Evolutionary conservation across 2,888 invertebrate genomes (phyloP), one percentile per base, ranked within the genome.

Genomic region (Zygothrica quintamaculata): DNA sequence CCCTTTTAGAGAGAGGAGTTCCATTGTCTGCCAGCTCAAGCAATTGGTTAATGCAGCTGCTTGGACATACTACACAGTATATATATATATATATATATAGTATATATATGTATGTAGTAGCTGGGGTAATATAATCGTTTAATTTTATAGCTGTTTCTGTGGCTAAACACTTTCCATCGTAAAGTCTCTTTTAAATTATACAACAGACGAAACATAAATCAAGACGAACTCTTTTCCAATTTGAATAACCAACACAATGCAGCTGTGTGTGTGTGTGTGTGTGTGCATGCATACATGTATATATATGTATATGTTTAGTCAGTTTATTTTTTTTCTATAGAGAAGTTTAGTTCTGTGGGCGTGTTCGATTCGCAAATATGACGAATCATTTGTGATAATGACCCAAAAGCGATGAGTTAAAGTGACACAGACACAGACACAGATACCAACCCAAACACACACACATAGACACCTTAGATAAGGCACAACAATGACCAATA

Each of bases 141-240:
- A 31, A 43, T 37, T 3, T 44, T 37, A 25, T 11, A 36, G 36
- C 15, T 36, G 8, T 31, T 31, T 44, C n/a, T 22, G 18, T 22
- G 34, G n/a, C 29, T 16, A 33, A 46, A 44, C 57, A 61, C 78
- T 68, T 85, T 81, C 68, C 67, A 79, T 78, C 76, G 72, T 75
- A 65, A 81, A 78, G 72, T 77, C 46, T 77, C 46, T 55, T 31
- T 55, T 52, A 53, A 78, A 78, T 78, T 53, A 61, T 65, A 36
- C 46, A 36, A 46, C 59, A 50, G 40, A 50, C 40, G 48, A 46
- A 59, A 40, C 56, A 73, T 65, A 60, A 67, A 73, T 74, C 60
- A 65, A 59, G 58, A 22, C 43, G 43, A 52, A 47, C 48, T 15
- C 44, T 56, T 81, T 78, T 81, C 42, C 75, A 64, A 78, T 68